Conservation (phyloP, 1,140 invertebrate genomes). For the Eufriesea mexicana region DNA sequence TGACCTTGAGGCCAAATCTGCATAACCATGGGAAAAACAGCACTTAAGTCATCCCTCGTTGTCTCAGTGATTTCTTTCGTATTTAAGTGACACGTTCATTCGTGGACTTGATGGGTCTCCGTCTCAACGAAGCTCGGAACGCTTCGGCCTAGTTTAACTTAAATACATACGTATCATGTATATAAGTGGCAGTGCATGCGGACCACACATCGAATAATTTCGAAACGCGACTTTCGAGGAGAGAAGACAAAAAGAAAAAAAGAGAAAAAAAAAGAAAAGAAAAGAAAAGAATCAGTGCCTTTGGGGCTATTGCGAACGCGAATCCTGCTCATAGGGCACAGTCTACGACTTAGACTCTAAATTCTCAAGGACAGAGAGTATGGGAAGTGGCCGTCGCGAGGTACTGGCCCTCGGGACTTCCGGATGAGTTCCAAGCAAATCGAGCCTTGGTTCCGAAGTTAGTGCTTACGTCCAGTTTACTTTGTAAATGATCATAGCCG, state of each 20-base stretch:
- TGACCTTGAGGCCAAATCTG: slow-evolving; percentile 91
- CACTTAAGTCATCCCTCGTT: slow-evolving; percentile 50
- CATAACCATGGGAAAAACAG: slow-evolving; percentile 83
- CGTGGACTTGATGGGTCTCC: background rate
- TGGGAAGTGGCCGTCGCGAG: background rate
- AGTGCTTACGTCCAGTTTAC: slow-evolving; percentile 8
- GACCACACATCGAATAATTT: slow-evolving; percentile 22
- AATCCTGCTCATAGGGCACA: slow-evolving; percentile 25
- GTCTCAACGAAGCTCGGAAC: slow-evolving; percentile 21
- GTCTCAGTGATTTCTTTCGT: slow-evolving; percentile 15
- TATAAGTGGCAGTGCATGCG: slow-evolving; percentile 30
- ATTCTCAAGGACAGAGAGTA: background rate
- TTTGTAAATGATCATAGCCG: slow-evolving; percentile 28
- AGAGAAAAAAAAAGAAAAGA: no score
- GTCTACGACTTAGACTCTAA: slow-evolving; percentile 6
- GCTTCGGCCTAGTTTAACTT: slow-evolving; percentile 51
- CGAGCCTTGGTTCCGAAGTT: slow-evolving; percentile 7
- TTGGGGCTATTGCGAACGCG: slow-evolving; percentile 23
- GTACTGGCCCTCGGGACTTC: background rate
- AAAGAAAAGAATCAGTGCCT: slow-evolving; percentile 62
- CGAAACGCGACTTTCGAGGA: slow-evolving; percentile 43
- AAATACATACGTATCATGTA: slow-evolving; percentile 40
- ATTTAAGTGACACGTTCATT: slow-evolving; percentile 1
- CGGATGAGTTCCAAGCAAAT: background rate
- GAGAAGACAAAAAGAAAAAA: slow-evolving; percentile 16